These are phyloP conservation scores for Wasmannia auropunctata DNA, from an alignment of 1,140 invertebrate species.

Conservation along the genomic window DNA sequence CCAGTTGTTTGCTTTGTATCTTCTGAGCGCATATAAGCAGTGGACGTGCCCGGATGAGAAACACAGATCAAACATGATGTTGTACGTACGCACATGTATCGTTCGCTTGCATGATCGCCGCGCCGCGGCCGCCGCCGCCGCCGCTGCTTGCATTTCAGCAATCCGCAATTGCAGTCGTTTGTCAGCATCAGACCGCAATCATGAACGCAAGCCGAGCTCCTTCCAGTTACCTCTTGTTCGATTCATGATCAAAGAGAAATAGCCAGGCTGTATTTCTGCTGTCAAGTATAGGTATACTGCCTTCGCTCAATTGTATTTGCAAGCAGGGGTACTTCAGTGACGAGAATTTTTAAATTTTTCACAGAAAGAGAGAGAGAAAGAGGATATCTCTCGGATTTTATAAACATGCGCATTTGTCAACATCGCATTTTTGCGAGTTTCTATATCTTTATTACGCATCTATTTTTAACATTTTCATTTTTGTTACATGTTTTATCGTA, in stretches of 20 bases:
- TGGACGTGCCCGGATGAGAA: slow-evolving; percentile 27
- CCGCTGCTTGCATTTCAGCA: slow-evolving; percentile 31
- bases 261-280: not conserved
- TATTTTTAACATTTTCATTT: not conserved
- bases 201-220: not conserved
- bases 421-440: not conserved
- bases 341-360: not conserved
- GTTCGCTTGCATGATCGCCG: no score
- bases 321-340: not conserved
- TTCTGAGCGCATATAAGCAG: slow-evolving; percentile 59
- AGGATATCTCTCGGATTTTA: not conserved
- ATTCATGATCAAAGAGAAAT: slow-evolving; percentile 26
- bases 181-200: slow-evolving; percentile 47
- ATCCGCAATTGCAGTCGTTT: slow-evolving; percentile 49
- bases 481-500: not conserved
- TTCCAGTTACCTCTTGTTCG: slow-evolving; percentile 7
- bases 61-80: slow-evolving; percentile 53
- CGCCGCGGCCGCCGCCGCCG: no score
- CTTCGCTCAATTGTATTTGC: not conserved
- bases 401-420: not conserved
- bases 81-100: slow-evolving; percentile 24
- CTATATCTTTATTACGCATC: not conserved
- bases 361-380: not conserved
- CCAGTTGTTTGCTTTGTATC: slow-evolving; percentile 32
- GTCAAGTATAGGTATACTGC: not conserved